A percentile compares a stretch with the other conserved stretches of the same genome.
Evolutionary conservation across 2,797 vertebrate species (phyloP).

Genomic region (Bovichtus variegatus): DNA sequence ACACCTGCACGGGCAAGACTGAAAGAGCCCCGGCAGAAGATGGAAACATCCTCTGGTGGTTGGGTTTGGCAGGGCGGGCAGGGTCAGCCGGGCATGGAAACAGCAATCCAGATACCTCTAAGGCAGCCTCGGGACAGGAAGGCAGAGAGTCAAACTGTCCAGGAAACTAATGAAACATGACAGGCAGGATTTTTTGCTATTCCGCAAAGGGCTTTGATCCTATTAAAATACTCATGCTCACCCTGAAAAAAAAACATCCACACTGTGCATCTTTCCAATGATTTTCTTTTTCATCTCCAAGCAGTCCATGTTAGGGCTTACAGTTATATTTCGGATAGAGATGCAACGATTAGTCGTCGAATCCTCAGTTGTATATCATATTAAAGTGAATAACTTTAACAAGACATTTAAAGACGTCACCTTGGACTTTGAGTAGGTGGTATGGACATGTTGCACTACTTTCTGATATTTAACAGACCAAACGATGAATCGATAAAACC

Average conservation of each 20-base stretch:
- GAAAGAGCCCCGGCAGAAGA: neutral
- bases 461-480: no score
- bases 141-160: neutral
- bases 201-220: conserved; percentile 3
- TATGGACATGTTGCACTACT: no score
- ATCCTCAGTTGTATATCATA: no score
- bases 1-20: conserved; percentile 41
- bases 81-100: conserved; percentile 47
- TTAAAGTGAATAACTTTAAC: no score
- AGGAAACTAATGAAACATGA: conserved; percentile 27
- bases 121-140: conserved; percentile 5
- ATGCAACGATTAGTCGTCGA: no score
- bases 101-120: neutral
- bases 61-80: conserved; percentile 28
- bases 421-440: no score
- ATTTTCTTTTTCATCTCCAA: conserved; percentile 10
- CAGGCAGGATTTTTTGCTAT: conserved; percentile 7
- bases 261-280: neutral
- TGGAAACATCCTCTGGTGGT: conserved; percentile 23
- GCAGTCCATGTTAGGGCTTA: neutral
- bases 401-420: no score
- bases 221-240: conserved; percentile 14
- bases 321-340: neutral
- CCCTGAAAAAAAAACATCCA: neutral
- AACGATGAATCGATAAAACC: no score